Evolutionary conservation across 53 echinoderm and acorn worm genomes (phyloP).

Genomic region (Temnopleurus reevesii): DNA sequence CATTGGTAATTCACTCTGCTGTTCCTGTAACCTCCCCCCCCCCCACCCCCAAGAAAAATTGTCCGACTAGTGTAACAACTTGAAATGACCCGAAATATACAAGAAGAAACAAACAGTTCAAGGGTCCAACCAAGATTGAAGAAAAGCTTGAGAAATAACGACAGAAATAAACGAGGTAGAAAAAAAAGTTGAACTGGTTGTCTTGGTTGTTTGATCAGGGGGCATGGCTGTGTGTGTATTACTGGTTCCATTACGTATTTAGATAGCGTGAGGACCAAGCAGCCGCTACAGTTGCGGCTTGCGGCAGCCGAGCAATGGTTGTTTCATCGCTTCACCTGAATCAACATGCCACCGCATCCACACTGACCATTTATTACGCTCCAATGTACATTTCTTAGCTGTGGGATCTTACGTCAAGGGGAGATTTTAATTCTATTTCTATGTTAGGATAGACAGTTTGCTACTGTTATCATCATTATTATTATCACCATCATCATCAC

Average conservation of each 20-base stretch:
- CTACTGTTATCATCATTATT: no score
- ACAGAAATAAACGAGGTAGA: not conserved
- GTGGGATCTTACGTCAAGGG: no score
- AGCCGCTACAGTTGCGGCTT: slow-evolving; percentile 26
- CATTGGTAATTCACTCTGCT: no score
- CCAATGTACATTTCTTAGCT: not conserved
- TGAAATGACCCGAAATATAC: no score
- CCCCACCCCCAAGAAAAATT: no score
- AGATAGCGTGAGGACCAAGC: not conserved
- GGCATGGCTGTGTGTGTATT: slow-evolving; percentile 13
- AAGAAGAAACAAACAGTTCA: no score
- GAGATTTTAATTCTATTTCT: no score
- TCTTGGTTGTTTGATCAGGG: slow-evolving; percentile 15
- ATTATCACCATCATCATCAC: no score
- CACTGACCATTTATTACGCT: not conserved
- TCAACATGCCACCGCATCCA: not conserved
- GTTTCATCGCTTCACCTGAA: slow-evolving; percentile 25
- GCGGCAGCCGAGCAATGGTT: not conserved
- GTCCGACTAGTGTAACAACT: no score
- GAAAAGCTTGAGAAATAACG: not conserved
- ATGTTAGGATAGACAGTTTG: no score
- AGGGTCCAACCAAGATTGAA: not conserved
- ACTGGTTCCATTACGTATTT: slow-evolving; percentile 22
- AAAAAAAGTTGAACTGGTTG: not conserved
- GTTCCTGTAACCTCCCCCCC: no score